Evolutionary conservation across 2,888 invertebrate genomes (phyloP).

Genomic region (Nemoura dubitans): DNA sequence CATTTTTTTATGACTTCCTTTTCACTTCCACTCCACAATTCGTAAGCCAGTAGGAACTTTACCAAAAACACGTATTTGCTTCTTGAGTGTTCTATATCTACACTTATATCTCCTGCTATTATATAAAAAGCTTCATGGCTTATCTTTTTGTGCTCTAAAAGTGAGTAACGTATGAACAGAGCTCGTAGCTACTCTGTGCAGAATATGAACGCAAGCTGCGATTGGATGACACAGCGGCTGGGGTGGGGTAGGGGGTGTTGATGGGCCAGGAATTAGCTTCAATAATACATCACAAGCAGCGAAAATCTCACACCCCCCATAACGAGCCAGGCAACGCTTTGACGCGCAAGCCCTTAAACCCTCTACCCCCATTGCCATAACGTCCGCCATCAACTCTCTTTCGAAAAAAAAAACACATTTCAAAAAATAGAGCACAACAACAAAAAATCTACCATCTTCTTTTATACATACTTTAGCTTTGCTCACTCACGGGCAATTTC

Average conservation of each 20-base stretch:
- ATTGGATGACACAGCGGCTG: background rate
- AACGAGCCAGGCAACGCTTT: slow-evolving; percentile 44
- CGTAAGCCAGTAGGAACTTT: slow-evolving; percentile 25
- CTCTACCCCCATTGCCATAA: slow-evolving; percentile 9
- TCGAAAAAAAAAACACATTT: background rate
- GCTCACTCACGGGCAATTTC: background rate
- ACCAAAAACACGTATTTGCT: slow-evolving; percentile 46
- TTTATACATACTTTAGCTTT: slow-evolving; percentile 30
- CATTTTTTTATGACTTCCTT: slow-evolving; percentile 37
- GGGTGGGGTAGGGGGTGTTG: slow-evolving; percentile 27
- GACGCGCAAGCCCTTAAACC: slow-evolving; percentile 42
- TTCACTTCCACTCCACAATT: slow-evolving; percentile 20
- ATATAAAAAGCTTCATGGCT: slow-evolving; percentile 41
- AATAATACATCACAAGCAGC: slow-evolving; percentile 49
- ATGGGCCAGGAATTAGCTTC: slow-evolving; percentile 49
- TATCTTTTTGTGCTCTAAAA: slow-evolving; percentile 41
- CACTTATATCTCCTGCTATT: slow-evolving; percentile 45
- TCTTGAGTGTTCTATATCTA: slow-evolving; percentile 42
- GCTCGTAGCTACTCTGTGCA: background rate
- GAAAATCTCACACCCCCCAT: slow-evolving; percentile 42
- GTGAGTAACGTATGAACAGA: background rate
- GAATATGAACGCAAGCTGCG: background rate
- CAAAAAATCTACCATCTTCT: slow-evolving; percentile 31
- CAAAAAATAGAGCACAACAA: background rate
- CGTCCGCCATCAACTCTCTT: background rate